Evolutionary conservation across 2,888 invertebrate species (phyloP), one percentile per base, ranked within the genome.

Genomic region (Dynastes hyllus): DNA sequence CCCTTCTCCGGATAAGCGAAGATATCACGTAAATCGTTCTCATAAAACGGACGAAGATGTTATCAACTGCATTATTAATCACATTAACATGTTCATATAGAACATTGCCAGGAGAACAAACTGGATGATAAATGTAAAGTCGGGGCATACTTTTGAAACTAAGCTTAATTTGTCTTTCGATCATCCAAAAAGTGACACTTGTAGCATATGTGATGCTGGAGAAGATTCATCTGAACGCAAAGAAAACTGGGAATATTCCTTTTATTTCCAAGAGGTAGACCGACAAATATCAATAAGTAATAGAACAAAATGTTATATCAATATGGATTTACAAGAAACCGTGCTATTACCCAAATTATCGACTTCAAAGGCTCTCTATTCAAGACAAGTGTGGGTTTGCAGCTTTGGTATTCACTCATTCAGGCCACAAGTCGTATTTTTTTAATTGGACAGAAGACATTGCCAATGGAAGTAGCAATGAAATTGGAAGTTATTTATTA

Each of bases 151-250:
- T 61, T 61, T 61, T 61, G 27, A 61, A 61, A 61, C 61, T 0
- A 61, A 53, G 53, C n/a, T 53, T 53, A 53, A 53, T 53, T 53
- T n/a, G 53, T 53, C 53, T 53, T 13, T 53, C 27, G 61, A 27
- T 2, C n/a, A 27, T 27, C 32, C 61, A 61, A 61, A 61, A 61
- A 61, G 1, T 2, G 61, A 61, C 27, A 61, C 61, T 53, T 61
- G 61, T 61, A 61, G 61, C 61, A 11, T 61, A 61, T 27, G 27
- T 61, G 61, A 61, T 61, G 27, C 61, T 61, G 27, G 27, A 27
- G 27, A 27, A 61, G 27, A 27, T 61, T 9, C 61, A 32, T 22
- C 22, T 61, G 61, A 61, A 61, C 61, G 29, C 16, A 16, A 16
- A 16, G 16, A 16, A 16, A 16, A 16, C 16, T 16, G 16, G 16